Base-by-base conservation (phyloP, 1,140 invertebrate genomes). In the Proales similis region DNA sequence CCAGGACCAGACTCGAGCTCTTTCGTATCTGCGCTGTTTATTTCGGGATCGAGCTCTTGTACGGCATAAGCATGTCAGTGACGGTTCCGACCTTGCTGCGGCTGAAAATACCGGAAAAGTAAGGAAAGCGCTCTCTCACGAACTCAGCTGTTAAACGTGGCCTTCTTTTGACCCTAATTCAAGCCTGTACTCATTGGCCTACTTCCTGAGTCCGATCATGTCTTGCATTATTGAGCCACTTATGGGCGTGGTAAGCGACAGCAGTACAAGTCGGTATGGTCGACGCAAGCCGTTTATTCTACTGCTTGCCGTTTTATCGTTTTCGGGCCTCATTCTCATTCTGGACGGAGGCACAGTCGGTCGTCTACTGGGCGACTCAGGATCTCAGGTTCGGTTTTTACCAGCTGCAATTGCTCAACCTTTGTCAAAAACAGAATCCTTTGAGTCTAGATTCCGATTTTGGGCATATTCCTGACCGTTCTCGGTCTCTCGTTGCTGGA, bases 221-320 rank as follows among this genome's bases (percentile, higher is more conserved):
- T 42, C 42, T 14, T 61, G 45, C 38, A 45, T 61, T 24, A 14
- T 61, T 9, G 42, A 61, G 27, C 57, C 57, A 20, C 22, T 61
- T 14, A 12, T 61, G 0, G 57, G 57, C 12, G 39, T 61, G 19
- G 45, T 70, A 43, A 77, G 77, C 64, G 78, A 79, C 66, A 66
- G 65, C 4, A 79, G 75, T 63, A 17, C 20, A 24, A 46, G 42
- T 17, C 20, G 26, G 36, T 61, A 20, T 14, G 78, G 78, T 14
- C 65, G 77, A 20, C 62, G 79, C 33, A 67, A 77, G 14, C 78
- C 78, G 12, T 79, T 79, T 64, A 79, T 80, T 42, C 45, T 57
- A 32, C 26, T 42, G 27, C 36, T 57, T 9, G 39, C 51, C 17
- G 45, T 57, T 12, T 57, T 57, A 29, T 36, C 51, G 9, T 57